These are phyloP conservation scores for Drosophila asahinai DNA, from an alignment of 1,140 invertebrate genomes.

Conservation along the genomic window DNA sequence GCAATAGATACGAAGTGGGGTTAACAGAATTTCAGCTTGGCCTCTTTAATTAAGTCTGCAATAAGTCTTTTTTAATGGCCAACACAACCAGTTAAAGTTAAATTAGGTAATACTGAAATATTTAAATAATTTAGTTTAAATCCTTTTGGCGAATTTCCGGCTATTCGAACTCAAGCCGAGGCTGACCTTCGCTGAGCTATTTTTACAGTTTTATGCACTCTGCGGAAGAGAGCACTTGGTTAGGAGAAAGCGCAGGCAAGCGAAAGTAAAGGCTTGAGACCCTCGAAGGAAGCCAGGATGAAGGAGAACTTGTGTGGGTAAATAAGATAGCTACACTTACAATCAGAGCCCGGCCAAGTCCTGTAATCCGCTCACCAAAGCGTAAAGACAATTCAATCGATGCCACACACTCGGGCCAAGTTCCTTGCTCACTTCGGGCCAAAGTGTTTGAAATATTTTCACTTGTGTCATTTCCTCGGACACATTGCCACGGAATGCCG, in stretches of 20 bases:
- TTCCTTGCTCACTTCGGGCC: constrained; percentile 31
- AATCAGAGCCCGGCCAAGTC: constrained; percentile 51
- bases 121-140: not conserved
- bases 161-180: not conserved
- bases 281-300: not conserved
- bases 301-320: not conserved
- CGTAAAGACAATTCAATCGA: constrained; percentile 78
- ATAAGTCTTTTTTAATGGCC: not conserved
- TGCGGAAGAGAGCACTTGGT: constrained; percentile 36
- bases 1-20: too few species aligned
- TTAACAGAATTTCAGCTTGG: too few species aligned
- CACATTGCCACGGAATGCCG: constrained; percentile 62
- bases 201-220: constrained; percentile 32
- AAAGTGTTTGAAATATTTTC: constrained; percentile 76
- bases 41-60: not conserved
- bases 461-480: constrained; percentile 78
- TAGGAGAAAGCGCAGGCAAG: constrained; percentile 45
- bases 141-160: not conserved
- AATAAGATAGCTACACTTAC: constrained; percentile 27
- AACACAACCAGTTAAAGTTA: not conserved
- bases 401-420: constrained; percentile 32
- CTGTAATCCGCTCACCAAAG: constrained; percentile 64
- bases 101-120: not conserved
- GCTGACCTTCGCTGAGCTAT: constrained; percentile 20
- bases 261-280: constrained; percentile 42